Evolutionary conservation across 1,140 invertebrate genomes (phyloP), one percentile per base, ranked within the genome.

Genomic region (Hormaphis cornu): DNA sequence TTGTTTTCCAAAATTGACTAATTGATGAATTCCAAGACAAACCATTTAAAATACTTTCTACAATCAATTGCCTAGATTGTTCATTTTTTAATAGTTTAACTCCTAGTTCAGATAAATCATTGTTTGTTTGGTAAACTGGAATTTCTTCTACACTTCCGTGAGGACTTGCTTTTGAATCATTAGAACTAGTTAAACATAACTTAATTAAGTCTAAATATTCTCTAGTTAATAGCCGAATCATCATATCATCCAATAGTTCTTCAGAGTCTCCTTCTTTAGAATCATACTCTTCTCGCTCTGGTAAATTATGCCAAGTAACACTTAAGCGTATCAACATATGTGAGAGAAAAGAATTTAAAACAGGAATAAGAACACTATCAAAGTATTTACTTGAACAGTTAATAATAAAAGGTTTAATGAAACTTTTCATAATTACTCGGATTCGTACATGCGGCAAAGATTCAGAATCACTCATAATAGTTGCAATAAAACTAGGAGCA

Each of bases 191-290:
- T 0, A 85, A 75, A 7, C 80, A 80, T 14, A 89, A 85, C 80
- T 89, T 89, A 0, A 95, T 76, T 1, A 93, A 83, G 72, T 93
- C 90, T 7, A 95, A 77, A 75, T 94, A 91, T 78, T 95, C 92
- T 71, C 90, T 82, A 0, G 90, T 92, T n/a, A 94, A 77, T 69
- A 89, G 87, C 50, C 91, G 81, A 69, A 91, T 90, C 4, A 95
- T 79, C 80, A 93, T 91, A 75, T 95, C 92, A 74, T 94, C 89
- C 0, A 95, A 79, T 1, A 95, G 86, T 79, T 95, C 92, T 77
- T 83, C 69, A 9, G 72, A 66, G 63, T 61, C 61, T 28, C 63
- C 89, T 14, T 85, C 85, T 74, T 87, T 85, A 53, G 88, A 85
- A 69, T 92, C 89, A 33, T 86, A 84, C 77, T 91, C 89, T 74